Base-by-base conservation (phyloP, 2,888 invertebrate species). In the Scrobipalpa atriplicella region DNA sequence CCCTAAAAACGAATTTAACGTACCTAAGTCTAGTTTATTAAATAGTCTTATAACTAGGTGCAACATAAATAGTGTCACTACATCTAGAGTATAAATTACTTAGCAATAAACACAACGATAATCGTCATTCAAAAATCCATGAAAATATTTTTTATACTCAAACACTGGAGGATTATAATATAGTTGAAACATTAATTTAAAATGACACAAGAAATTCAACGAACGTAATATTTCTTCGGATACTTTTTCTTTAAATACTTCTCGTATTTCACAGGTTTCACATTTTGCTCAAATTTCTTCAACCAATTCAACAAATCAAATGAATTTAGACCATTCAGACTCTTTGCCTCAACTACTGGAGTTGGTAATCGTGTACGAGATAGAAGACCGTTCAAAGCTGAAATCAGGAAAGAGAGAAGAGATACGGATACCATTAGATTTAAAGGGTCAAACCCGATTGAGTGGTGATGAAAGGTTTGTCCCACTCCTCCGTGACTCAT, bases 381-480 rank as follows among this genome's bases (percentile, higher is more conserved):
- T 52, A 93, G 71, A 13, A 93, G 75, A 10, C 93, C 90, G 81
- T 90, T 91, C 10, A 93, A 73, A 0, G 92, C 89, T 84, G 93
- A 92, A 6, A 93, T 75, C 18, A 93, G 73, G 66, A 93, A 89
- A 5, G 93, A 92, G 18, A 93, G 75, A 0, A 93, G 77, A 3
- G 93, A 93, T 76, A 93, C 77, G 0, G 93, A 93, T 0, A 93
- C 89, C 0, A 93, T 84, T 36, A 93, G 92, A 70, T 93, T 93
- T 62, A 93, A 81, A 9, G 93, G 93, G 80, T 93, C 93, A 68
- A 93, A 90, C n/a, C 92, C 92, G 64, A 93, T 90, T 0, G 92
- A 92, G 73, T 93, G 92, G 68, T 93, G 93, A 71, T 93, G 92
- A 70, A 91, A 92, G 0, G 89, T 84, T 13, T 83, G 78, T 18